A percentile compares a stretch with the other conserved stretches of the same genome.
Conservation (phyloP, 2,888 invertebrate species). For the Glyphotaelius pellucidus region DNA sequence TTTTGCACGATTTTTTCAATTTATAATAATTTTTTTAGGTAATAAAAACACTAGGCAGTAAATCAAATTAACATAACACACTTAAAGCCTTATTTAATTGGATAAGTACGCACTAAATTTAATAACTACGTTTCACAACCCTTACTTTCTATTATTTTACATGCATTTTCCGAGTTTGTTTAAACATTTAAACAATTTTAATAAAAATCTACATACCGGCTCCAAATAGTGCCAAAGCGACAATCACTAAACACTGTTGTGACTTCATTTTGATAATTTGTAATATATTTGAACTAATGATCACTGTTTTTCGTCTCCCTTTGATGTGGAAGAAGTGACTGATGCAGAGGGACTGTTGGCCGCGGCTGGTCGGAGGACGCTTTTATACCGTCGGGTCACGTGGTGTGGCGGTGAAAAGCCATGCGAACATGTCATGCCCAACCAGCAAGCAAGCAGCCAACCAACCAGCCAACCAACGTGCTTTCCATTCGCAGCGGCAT, state of each 20-base stretch:
- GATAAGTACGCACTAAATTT: not conserved
- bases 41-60: not conserved
- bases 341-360: slow-evolving; percentile 54
- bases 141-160: not conserved
- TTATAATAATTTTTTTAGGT: not conserved
- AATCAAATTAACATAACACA: not conserved
- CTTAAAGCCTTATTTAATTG: not conserved
- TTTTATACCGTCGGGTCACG: slow-evolving; percentile 58
- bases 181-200: not conserved
- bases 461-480: not conserved
- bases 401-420: slow-evolving; percentile 40
- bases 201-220: slow-evolving; percentile 79
- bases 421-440: slow-evolving; percentile 38
- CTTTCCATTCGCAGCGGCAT: slow-evolving; percentile 39
- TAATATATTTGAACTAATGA: slow-evolving; percentile 6
- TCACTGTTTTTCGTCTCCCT: slow-evolving; percentile 15
- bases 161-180: not conserved
- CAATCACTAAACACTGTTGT: slow-evolving; percentile 77
- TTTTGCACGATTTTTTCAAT: not conserved
- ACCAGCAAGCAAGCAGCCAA: not conserved
- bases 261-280: slow-evolving; percentile 72
- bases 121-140: not conserved
- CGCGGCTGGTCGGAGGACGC: slow-evolving; percentile 44
- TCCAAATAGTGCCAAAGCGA: slow-evolving; percentile 82
- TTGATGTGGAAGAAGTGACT: slow-evolving; percentile 18